Evolutionary conservation across 2,113 vertebrate species (phyloP).

Genomic region (Porphyrio hochstetteri): DNA sequence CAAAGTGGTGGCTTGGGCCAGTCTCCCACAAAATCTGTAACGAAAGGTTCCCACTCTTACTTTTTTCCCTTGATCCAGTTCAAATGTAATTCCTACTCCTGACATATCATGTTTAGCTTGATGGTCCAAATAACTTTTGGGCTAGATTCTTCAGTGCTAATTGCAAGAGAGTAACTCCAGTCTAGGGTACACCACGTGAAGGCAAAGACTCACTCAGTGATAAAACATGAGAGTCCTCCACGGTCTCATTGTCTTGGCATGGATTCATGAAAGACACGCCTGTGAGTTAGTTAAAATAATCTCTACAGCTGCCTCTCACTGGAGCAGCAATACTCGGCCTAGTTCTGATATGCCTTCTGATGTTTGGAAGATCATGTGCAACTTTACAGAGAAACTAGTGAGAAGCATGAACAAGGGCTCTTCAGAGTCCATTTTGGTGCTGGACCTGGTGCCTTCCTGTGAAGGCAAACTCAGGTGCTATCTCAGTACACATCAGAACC

Average conservation of each 20-base stretch:
- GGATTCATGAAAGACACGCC: not conserved
- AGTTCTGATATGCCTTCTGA: not conserved
- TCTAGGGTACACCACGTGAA: not conserved
- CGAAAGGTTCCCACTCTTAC: not conserved
- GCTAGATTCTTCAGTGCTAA: not conserved
- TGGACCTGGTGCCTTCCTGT: not conserved
- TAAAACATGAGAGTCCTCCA: not conserved
- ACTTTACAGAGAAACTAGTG: not conserved
- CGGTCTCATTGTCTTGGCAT: not conserved
- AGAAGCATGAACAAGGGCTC: not conserved
- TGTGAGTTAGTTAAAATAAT: not conserved
- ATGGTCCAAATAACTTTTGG: not conserved
- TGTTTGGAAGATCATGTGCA: not conserved
- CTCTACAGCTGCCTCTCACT: not conserved
- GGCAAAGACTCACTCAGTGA: not conserved
- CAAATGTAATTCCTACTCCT: not conserved
- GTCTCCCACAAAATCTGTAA: not conserved
- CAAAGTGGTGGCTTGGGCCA: not conserved
- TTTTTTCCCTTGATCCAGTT: not conserved
- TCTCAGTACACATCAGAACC: not conserved
- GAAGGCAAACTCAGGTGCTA: not conserved
- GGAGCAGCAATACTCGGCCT: rapidly evolving
- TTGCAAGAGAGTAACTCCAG: not conserved
- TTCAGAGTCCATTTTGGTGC: not conserved
- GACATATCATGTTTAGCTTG: not conserved